Percentiles rank a stretch among this genome's conserved stretches.
These are phyloP conservation scores for Netelia inedita DNA, from an alignment of 2,888 invertebrate genomes.

Conservation along the genomic window DNA sequence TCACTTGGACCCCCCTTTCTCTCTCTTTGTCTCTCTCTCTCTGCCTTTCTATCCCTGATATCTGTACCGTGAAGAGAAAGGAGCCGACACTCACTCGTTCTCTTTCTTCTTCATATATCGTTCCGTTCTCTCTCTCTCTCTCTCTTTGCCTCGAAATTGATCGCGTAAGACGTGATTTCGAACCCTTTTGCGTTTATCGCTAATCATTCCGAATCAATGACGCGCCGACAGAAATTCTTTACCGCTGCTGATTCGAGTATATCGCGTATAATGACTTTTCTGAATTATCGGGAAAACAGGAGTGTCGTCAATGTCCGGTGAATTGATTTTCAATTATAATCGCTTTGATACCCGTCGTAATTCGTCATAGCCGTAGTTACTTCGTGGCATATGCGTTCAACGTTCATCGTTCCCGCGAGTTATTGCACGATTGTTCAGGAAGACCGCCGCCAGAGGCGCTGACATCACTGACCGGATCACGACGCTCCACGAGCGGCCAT, in stretches of 20 bases:
- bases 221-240: conserved; percentile 52
- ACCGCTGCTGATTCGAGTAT: background rate
- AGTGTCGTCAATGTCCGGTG: too few relatives aligned
- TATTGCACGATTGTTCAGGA: background rate
- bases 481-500: background rate
- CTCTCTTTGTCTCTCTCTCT: conserved; percentile 22
- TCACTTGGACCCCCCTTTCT: conserved; percentile 60
- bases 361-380: too few relatives aligned
- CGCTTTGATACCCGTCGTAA: too few relatives aligned
- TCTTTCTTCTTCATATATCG: background rate
- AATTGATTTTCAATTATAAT: too few relatives aligned
- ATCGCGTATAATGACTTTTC: background rate
- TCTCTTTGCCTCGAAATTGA: conserved; percentile 72
- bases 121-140: conserved; percentile 20
- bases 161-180: conserved; percentile 80
- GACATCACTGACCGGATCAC: background rate
- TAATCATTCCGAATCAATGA: conserved; percentile 81
- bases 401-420: too few relatives aligned
- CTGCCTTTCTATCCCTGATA: conserved; percentile 63
- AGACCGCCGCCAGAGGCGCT: background rate
- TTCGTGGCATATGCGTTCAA: too few relatives aligned
- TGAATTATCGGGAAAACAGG: too few relatives aligned
- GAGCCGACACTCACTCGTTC: conserved; percentile 50
- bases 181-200: conserved; percentile 80
- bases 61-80: conserved; percentile 69